Evolutionary conservation across 2,797 vertebrate species (phyloP).

Genomic region (Hydrophis major): DNA sequence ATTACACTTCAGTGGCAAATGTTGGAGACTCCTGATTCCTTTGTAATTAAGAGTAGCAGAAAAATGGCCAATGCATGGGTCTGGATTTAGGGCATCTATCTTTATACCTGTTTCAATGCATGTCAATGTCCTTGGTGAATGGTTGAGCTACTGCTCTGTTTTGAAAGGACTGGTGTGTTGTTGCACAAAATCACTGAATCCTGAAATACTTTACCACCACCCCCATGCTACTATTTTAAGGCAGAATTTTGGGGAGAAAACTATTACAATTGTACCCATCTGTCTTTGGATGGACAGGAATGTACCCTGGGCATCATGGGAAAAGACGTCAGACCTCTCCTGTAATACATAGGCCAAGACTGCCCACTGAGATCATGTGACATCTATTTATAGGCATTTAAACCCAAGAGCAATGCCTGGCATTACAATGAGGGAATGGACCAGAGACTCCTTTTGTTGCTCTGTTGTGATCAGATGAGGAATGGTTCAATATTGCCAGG

Average conservation of each 20-base stretch:
- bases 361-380: too few relatives aligned
- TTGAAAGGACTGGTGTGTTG: neutral
- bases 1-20: neutral
- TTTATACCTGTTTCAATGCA: neutral
- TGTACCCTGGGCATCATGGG: neutral
- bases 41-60: neutral
- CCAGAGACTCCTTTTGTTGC: neutral
- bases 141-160: neutral
- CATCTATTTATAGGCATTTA: neutral
- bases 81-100: neutral
- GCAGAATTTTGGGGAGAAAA: neutral
- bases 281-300: neutral
- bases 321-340: neutral
- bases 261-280: neutral
- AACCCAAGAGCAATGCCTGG: neutral
- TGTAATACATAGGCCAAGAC: neutral
- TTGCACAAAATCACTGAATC: neutral
- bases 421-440: neutral
- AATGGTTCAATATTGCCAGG: neutral
- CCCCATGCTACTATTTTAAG: neutral
- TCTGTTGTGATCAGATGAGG: too few relatives aligned
- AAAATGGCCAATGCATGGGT: neutral
- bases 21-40: neutral
- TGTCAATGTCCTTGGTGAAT: neutral
- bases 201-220: neutral